phyloP scores from a whole-genome alignment of 2,113 vertebrate species.

The Circaetus cinerascens region DNA sequence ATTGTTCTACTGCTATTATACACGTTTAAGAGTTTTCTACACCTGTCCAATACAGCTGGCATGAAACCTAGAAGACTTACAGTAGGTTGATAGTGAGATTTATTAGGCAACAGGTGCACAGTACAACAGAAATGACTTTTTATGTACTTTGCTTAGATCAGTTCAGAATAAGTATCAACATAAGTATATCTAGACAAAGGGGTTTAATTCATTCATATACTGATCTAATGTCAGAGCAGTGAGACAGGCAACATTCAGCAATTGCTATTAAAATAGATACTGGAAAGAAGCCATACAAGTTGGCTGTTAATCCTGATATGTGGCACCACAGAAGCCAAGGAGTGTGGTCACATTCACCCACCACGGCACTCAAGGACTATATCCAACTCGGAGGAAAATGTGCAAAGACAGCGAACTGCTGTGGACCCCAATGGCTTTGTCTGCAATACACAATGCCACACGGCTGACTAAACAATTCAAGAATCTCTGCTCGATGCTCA shows the following conservation, averaged over 20 bases:
- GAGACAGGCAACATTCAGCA: neutral
- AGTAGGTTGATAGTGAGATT: neutral
- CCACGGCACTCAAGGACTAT: neutral
- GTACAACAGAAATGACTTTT: neutral
- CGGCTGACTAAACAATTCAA: neutral
- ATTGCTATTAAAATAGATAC: neutral
- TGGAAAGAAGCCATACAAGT: neutral
- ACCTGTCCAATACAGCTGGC: neutral
- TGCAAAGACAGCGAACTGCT: neutral
- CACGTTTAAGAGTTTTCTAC: neutral
- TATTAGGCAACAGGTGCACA: neutral
- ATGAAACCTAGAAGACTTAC: neutral
- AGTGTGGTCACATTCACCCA: neutral
- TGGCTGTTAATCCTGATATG: rapidly evolving
- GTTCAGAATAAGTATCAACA: neutral
- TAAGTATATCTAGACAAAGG: neutral
- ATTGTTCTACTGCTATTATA: neutral
- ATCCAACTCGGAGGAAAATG: neutral
- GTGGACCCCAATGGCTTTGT: neutral
- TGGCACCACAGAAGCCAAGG: neutral
- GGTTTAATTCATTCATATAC: neutral
- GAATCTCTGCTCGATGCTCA: neutral
- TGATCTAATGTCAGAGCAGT: neutral
- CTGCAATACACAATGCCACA: neutral
- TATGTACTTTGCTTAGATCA: neutral